Percentiles rank a stretch among this genome's conserved stretches.
phyloP scores from a whole-genome alignment of 2,797 vertebrate genomes.

The Crax fasciolata region DNA sequence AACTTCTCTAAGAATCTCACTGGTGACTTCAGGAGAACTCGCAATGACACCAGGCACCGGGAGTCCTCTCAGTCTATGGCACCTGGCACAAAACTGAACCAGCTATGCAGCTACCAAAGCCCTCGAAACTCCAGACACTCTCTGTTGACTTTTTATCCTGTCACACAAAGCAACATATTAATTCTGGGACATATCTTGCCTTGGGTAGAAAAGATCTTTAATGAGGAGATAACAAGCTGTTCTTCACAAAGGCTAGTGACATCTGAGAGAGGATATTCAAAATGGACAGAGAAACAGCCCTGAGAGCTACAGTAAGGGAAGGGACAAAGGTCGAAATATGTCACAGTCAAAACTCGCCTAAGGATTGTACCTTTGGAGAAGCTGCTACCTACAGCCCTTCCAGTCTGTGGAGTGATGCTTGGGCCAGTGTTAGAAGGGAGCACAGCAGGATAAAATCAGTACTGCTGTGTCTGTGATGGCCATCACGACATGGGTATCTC shows the following conservation, averaged over 20 bases:
- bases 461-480: background rate
- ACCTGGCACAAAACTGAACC: background rate
- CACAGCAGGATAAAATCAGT: background rate
- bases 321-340: background rate
- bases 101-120: background rate
- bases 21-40: background rate
- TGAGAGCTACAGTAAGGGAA: background rate
- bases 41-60: background rate
- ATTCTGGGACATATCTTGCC: conserved; percentile 7
- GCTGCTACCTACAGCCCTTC: background rate
- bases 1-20: background rate
- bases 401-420: fast-evolving
- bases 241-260: background rate
- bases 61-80: background rate
- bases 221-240: conserved; percentile 4
- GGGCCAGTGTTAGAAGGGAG: background rate
- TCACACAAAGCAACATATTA: conserved; percentile 9
- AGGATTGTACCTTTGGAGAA: background rate
- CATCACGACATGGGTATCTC: background rate
- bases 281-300: background rate
- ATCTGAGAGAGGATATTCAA: background rate
- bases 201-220: conserved; percentile 25
- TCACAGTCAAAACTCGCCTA: background rate
- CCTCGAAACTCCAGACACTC: background rate
- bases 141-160: background rate